Evolutionary conservation across 1,140 invertebrate species (phyloP).

Genomic region (Drosophila murphyi): DNA sequence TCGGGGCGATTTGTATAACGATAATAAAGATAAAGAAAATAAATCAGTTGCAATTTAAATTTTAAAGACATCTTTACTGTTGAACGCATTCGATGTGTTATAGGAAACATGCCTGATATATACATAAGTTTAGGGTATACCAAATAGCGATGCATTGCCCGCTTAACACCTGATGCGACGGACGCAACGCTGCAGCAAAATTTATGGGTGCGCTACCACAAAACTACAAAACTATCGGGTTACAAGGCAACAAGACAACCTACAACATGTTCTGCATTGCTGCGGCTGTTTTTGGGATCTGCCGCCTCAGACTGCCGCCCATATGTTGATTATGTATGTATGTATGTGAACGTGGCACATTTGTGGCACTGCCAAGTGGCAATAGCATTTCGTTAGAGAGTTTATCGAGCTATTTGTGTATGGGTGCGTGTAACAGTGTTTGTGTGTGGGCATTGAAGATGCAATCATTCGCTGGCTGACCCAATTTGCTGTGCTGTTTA

Average conservation of each 20-base stretch:
- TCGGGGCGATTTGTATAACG: too few relatives aligned
- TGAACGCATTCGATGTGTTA: background rate
- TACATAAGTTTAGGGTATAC: constrained; percentile 1
- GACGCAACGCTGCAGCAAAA: constrained; percentile 47
- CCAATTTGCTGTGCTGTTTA: constrained; percentile 67
- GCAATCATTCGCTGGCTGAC: constrained; percentile 47
- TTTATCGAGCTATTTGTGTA: constrained; percentile 49
- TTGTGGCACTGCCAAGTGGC: constrained; percentile 57
- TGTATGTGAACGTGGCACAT: constrained; percentile 57
- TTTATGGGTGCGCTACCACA: constrained; percentile 82
- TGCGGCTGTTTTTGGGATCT: constrained; percentile 37
- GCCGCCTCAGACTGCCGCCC: constrained; percentile 47
- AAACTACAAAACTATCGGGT: constrained; percentile 80
- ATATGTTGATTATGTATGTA: constrained; percentile 66
- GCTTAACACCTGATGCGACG: constrained; percentile 75
- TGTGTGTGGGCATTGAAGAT: constrained; percentile 4
- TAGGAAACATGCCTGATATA: background rate
- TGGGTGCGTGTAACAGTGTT: constrained; percentile 9
- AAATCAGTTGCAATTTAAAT: too few relatives aligned
- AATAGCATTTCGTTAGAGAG: constrained; percentile 67
- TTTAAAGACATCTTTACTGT: background rate
- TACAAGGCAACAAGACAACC: constrained; percentile 81
- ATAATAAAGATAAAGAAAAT: too few relatives aligned
- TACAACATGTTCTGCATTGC: constrained; percentile 70
- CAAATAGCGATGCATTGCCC: constrained; percentile 46